phyloP scores from a whole-genome alignment of 2,113 vertebrate species.

The Athene cunicularia region DNA sequence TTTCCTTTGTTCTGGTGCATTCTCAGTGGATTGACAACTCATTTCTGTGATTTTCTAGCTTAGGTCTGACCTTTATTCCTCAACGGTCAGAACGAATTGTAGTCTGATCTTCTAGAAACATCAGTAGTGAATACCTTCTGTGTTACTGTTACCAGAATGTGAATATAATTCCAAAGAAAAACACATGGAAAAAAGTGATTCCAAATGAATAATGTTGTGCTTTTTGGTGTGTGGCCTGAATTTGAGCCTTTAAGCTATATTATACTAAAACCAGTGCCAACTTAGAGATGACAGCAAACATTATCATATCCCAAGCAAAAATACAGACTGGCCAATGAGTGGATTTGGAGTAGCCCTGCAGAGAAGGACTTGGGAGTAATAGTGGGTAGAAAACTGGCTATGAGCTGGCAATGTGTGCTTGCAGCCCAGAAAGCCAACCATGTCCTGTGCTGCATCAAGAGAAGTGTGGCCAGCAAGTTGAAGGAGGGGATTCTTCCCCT shows the following conservation, averaged over 20 bases:
- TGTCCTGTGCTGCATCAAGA: too few species aligned
- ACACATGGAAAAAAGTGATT: background rate
- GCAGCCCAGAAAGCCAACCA: too few species aligned
- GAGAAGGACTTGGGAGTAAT: too few species aligned
- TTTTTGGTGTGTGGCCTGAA: background rate
- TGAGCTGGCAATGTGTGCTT: too few species aligned
- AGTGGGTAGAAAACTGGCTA: too few species aligned
- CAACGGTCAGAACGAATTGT: background rate
- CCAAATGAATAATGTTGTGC: background rate
- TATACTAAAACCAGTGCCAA: background rate
- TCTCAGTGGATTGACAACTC: background rate
- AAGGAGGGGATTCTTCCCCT: too few species aligned
- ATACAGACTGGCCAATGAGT: too few species aligned
- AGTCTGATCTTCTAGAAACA: background rate
- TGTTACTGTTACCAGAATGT: background rate
- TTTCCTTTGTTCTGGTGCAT: background rate
- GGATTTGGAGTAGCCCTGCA: too few species aligned
- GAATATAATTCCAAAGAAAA: background rate
- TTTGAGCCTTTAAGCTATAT: background rate
- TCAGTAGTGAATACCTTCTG: background rate
- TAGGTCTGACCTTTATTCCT: slow-evolving; percentile 29
- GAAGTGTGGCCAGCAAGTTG: too few species aligned
- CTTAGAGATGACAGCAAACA: background rate
- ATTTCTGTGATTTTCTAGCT: slow-evolving; percentile 17
- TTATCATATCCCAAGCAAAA: background rate